A percentile compares a stretch with the other conserved stretches of the same genome.
phyloP scores from a whole-genome alignment of 1,140 invertebrate genomes.

The Zaprionus camerounensis region DNA sequence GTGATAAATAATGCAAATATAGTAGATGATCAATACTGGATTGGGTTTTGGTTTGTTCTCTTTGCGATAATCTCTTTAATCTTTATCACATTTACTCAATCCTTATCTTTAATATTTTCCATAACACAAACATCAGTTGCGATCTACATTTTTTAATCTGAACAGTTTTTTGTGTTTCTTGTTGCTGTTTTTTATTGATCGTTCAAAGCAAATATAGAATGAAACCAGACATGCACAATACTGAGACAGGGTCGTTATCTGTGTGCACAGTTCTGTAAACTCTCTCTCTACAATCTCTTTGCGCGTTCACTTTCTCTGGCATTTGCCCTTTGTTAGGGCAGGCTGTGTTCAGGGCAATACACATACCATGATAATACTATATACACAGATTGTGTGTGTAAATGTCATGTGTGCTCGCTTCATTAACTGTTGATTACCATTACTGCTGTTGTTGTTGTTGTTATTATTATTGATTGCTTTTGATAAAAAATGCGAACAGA shows the following conservation, averaged over 20 bases:
- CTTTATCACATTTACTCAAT: constrained; percentile 11
- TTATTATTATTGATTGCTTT: neutral
- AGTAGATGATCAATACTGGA: too few species aligned
- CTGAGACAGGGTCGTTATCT: constrained; percentile 57
- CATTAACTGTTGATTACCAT: constrained; percentile 64
- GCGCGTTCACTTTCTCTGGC: neutral
- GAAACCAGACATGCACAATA: constrained; percentile 15
- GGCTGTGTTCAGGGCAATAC: neutral
- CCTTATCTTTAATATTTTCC: constrained; percentile 28
- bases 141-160: too few species aligned
- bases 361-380: constrained; percentile 1
- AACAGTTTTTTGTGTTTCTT: constrained; percentile 11
- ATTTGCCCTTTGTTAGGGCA: constrained; percentile 17
- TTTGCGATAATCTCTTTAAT: neutral
- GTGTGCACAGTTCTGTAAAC: constrained; percentile 11
- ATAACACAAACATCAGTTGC: too few species aligned
- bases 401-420: constrained; percentile 67
- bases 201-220: constrained; percentile 31
- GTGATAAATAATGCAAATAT: neutral
- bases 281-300: constrained; percentile 1
- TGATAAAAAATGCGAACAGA: constrained; percentile 36
- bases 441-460: constrained; percentile 10
- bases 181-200: constrained; percentile 60
- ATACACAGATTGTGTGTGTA: constrained; percentile 31
- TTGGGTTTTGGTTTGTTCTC: neutral